A percentile compares a stretch with the other conserved stretches of the same genome.
Evolutionary conservation across 2,113 vertebrate genomes (phyloP).

Genomic region (Calonectris borealis): DNA sequence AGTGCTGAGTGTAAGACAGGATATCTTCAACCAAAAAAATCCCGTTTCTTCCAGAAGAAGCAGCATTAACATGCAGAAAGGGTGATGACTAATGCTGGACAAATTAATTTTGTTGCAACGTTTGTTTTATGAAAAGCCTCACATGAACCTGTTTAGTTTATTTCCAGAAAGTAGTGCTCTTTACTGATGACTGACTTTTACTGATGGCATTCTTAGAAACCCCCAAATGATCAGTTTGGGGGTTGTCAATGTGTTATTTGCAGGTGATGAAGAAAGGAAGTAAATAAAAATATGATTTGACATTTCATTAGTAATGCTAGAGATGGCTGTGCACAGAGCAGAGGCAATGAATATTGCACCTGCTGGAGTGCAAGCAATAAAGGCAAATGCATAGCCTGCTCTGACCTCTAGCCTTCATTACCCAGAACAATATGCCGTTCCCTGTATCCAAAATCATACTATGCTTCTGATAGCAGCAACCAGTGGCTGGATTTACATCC

Average conservation of each 20-base stretch:
- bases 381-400: conserved; percentile 21
- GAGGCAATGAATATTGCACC: conserved; percentile 59
- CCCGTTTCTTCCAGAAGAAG: not conserved
- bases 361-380: conserved; percentile 52
- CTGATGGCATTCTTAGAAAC: conserved; percentile 28
- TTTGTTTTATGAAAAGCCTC: conserved; percentile 47
- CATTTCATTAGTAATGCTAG: conserved; percentile 55
- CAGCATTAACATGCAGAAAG: conserved; percentile 1
- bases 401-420: conserved; percentile 61
- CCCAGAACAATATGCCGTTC: conserved; percentile 45
- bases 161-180: not conserved
- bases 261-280: conserved; percentile 42
- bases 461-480: conserved; percentile 38
- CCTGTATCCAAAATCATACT: conserved; percentile 17
- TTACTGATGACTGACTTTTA: conserved; percentile 3
- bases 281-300: conserved; percentile 57
- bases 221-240: conserved; percentile 8
- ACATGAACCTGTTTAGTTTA: conserved; percentile 3
- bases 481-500: conserved; percentile 56
- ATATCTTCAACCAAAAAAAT: not conserved
- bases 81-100: conserved; percentile 44
- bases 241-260: conserved; percentile 19
- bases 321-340: conserved; percentile 16
- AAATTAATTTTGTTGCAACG: conserved; percentile 56
- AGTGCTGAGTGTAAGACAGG: not conserved